Percentiles rank a stretch among this genome's conserved stretches.
Conservation (phyloP, 2,888 invertebrate species). For the Augiades crinisus region DNA sequence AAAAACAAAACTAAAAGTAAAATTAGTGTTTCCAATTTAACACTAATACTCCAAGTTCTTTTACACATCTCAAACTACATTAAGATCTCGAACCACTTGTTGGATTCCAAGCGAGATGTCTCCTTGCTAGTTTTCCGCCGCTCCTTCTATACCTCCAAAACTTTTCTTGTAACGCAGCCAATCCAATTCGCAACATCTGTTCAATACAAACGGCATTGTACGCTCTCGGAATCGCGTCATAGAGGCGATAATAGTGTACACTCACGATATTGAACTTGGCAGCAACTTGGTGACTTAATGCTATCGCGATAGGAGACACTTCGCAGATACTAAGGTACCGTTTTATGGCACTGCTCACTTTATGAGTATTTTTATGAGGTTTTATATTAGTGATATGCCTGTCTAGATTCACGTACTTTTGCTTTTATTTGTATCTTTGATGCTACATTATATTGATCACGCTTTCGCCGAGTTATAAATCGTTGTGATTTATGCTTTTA, state of each 20-base stretch:
- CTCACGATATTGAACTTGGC: conserved; percentile 6
- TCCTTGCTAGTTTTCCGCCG: conserved; percentile 31
- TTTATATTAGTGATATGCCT: neutral
- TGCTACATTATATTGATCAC: too few relatives aligned
- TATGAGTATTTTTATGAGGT: conserved; percentile 6
- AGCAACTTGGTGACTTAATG: conserved; percentile 19
- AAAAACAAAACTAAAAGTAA: conserved; percentile 3
- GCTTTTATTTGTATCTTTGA: neutral
- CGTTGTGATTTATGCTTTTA: too few relatives aligned
- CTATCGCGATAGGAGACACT: conserved; percentile 15
- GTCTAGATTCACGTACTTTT: neutral
- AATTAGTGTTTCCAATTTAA: neutral
- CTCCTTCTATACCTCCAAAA: conserved; percentile 27
- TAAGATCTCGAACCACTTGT: conserved; percentile 33
- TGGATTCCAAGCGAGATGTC: conserved; percentile 28
- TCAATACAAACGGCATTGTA: conserved; percentile 18
- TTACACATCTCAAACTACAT: conserved; percentile 22
- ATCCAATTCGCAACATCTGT: conserved; percentile 29
- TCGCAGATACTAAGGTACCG: conserved; percentile 15
- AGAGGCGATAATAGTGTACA: conserved; percentile 16
- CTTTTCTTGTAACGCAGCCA: conserved; percentile 35
- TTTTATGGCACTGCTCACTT: conserved; percentile 19
- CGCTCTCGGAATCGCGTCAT: conserved; percentile 1
- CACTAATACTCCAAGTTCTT: too few relatives aligned
- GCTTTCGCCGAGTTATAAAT: too few relatives aligned